Conservation (phyloP, 2,888 invertebrate species). For the Pachydiplax longipennis region DNA sequence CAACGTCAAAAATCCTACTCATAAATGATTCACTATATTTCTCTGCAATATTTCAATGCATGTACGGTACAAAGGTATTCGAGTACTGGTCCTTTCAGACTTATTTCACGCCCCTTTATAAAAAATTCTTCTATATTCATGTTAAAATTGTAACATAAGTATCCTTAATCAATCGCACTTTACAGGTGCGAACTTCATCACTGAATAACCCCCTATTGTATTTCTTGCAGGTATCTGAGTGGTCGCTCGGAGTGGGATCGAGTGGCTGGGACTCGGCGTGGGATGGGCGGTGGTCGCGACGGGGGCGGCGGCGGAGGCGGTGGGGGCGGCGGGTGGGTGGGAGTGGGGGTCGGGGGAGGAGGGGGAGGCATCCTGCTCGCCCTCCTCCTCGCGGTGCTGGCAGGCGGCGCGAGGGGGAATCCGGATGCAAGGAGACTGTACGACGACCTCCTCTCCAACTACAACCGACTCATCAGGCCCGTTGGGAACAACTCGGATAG, state of each 20-base stretch:
- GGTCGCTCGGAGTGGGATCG: slow-evolving; percentile 5
- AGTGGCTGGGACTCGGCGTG: slow-evolving; percentile 11
- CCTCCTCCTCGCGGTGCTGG: slow-evolving; percentile 50
- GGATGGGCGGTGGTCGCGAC: background rate
- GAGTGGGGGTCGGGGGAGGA: slow-evolving; percentile 46
- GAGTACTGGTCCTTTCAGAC: too few species aligned
- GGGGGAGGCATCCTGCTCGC: slow-evolving; percentile 49
- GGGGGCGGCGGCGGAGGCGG: background rate
- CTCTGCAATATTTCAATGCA: too few species aligned
- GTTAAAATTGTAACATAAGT: too few species aligned
- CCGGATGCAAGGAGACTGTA: slow-evolving; percentile 93
- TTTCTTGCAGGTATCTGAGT: slow-evolving; percentile 32
- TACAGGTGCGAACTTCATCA: too few species aligned
- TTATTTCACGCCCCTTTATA: too few species aligned
- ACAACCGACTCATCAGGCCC: slow-evolving; percentile 93
- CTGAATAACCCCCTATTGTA: background rate
- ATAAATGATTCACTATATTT: too few species aligned
- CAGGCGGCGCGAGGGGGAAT: slow-evolving; percentile 68
- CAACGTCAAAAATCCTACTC: too few species aligned
- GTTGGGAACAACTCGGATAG: slow-evolving; percentile 94
- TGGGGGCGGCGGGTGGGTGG: slow-evolving; percentile 1
- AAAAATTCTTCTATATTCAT: too few species aligned
- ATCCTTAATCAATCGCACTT: too few species aligned
- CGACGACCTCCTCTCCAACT: slow-evolving; percentile 93
- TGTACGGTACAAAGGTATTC: too few species aligned